These are phyloP conservation scores for Morinoia aosen DNA, from an alignment of 2,888 invertebrate genomes.

Conservation along the genomic window DNA sequence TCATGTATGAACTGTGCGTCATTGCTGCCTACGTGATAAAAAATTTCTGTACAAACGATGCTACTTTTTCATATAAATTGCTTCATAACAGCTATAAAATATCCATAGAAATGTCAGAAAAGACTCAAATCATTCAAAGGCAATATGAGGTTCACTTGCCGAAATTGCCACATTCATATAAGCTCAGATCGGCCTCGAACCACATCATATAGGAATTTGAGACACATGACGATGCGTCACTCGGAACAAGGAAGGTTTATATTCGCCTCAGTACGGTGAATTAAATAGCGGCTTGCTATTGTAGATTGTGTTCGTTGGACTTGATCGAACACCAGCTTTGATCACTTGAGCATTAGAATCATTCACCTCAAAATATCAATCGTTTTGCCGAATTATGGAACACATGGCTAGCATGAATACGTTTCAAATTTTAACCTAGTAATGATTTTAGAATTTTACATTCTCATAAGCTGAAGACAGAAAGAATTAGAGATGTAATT, in stretches of 20 bases:
- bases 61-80: conserved; percentile 11
- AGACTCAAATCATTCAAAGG: conserved; percentile 24
- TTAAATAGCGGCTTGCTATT: background rate
- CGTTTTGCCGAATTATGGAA: background rate
- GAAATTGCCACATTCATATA: background rate
- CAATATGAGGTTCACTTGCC: conserved; percentile 6
- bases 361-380: background rate
- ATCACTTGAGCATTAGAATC: background rate
- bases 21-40: conserved; percentile 49
- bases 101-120: conserved; percentile 27
- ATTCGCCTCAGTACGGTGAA: background rate
- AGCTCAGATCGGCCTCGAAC: background rate
- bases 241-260: background rate
- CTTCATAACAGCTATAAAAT: conserved; percentile 40
- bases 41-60: conserved; percentile 43
- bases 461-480: background rate
- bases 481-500: background rate
- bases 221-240: background rate
- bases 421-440: no score
- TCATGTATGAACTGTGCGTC: conserved; percentile 44
- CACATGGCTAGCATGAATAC: no score
- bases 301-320: background rate
- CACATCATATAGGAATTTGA: background rate
- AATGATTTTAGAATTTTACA: background rate
- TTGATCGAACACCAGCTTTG: background rate